Evolutionary conservation across 2,113 vertebrate species (phyloP).

Genomic region (Microtus pennsylvanicus): DNA sequence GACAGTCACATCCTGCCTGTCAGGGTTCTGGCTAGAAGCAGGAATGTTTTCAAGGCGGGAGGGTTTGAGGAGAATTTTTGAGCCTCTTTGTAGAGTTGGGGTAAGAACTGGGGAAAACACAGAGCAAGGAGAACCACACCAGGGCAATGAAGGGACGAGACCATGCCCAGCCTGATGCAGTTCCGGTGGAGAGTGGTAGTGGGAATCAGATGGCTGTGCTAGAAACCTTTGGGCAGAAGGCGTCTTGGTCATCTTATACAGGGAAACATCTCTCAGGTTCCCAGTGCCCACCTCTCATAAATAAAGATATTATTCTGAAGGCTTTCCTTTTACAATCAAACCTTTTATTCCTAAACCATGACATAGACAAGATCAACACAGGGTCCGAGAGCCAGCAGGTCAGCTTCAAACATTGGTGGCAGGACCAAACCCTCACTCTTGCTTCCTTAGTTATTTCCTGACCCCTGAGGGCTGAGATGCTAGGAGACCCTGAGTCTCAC

Average conservation of each 20-base stretch:
- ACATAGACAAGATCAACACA: too few species aligned
- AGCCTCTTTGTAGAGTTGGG: not conserved
- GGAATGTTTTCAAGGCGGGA: too few species aligned
- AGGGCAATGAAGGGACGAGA: rapidly evolving
- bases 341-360: not conserved
- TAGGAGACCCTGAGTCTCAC: not conserved
- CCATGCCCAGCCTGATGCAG: not conserved
- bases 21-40: not conserved
- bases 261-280: not conserved
- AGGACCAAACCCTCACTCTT: not conserved
- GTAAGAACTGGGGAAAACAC: rapidly evolving
- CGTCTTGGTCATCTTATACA: not conserved
- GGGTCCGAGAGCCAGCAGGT: rapidly evolving
- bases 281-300: not conserved
- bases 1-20: not conserved
- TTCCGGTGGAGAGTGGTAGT: not conserved
- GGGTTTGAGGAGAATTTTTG: not conserved
- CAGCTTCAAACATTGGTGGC: not conserved
- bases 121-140: not conserved
- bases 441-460: not conserved
- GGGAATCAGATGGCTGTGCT: not conserved
- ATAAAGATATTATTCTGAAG: not conserved
- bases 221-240: not conserved
- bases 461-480: not conserved
- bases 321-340: not conserved